Evolutionary conservation across 2,113 vertebrate species (phyloP).

Genomic region (Aramus guarauna): DNA sequence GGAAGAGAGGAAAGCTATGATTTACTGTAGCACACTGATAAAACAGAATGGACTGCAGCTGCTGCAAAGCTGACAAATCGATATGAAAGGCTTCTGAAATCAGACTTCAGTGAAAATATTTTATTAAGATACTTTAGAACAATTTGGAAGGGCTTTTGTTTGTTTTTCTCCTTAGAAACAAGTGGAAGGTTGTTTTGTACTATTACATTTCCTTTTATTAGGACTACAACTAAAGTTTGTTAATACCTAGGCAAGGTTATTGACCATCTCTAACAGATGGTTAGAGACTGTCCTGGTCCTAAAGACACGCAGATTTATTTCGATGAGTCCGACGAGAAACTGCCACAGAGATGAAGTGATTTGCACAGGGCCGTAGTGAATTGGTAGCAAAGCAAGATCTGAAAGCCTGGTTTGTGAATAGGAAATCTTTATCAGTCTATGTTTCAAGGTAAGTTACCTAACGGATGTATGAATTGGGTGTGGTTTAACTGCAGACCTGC

Average conservation of each 20-base stretch:
- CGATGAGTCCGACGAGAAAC: neutral
- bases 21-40: neutral
- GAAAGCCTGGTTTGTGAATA: neutral
- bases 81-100: neutral
- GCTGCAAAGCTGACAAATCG: neutral
- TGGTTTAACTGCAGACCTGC: neutral
- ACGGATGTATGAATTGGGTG: too few species aligned
- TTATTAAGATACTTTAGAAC: neutral
- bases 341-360: too few species aligned
- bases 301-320: neutral
- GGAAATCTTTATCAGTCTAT: neutral
- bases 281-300: neutral
- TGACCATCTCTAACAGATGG: neutral
- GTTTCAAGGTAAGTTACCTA: neutral
- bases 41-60: neutral
- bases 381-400: neutral
- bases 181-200: neutral
- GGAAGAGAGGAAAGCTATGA: neutral
- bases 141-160: neutral
- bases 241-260: neutral
- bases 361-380: neutral
- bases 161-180: neutral
- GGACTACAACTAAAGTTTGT: neutral
- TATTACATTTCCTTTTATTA: neutral
- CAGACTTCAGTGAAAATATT: neutral